phyloP scores from a whole-genome alignment of 1,140 invertebrate species.

The Melitaea cinxia region DNA sequence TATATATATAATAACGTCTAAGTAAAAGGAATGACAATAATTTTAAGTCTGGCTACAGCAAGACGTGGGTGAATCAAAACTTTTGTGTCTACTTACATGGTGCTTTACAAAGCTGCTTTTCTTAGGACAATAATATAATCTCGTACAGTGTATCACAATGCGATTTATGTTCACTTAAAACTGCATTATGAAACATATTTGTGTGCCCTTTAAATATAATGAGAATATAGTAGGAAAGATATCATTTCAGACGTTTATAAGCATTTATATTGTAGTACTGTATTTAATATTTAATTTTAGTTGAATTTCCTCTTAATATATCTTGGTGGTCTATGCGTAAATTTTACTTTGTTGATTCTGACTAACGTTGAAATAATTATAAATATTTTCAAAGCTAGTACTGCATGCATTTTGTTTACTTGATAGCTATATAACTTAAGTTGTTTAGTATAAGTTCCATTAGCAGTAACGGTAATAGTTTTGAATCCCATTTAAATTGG shows the following conservation, averaged over 20 bases:
- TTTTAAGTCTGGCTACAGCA: slow-evolving; percentile 13
- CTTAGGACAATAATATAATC: slow-evolving; percentile 31
- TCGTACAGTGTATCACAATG: slow-evolving; percentile 24
- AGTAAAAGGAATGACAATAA: slow-evolving; percentile 28
- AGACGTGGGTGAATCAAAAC: slow-evolving; percentile 32
- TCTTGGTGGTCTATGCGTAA: too few relatives aligned
- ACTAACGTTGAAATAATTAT: too few relatives aligned
- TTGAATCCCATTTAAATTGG: too few relatives aligned
- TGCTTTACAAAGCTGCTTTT: slow-evolving; percentile 30
- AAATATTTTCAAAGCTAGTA: too few relatives aligned
- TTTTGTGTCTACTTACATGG: slow-evolving; percentile 35
- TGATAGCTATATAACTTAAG: too few relatives aligned
- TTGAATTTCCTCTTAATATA: too few relatives aligned
- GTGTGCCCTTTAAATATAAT: slow-evolving; percentile 44
- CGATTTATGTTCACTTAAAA: slow-evolving; percentile 27
- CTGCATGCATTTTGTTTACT: too few relatives aligned
- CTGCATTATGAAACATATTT: slow-evolving; percentile 47
- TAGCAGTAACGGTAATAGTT: too few relatives aligned
- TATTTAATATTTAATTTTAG: too few relatives aligned
- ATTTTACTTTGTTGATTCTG: too few relatives aligned
- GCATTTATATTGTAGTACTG: too few relatives aligned
- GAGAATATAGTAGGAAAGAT: slow-evolving; percentile 53
- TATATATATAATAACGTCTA: slow-evolving; percentile 6
- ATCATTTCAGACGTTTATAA: not conserved
- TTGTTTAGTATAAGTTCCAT: too few relatives aligned